These are phyloP conservation scores for Tympanoctomys barrerae DNA, from an alignment of 2,797 vertebrate species.

Conservation along the genomic window DNA sequence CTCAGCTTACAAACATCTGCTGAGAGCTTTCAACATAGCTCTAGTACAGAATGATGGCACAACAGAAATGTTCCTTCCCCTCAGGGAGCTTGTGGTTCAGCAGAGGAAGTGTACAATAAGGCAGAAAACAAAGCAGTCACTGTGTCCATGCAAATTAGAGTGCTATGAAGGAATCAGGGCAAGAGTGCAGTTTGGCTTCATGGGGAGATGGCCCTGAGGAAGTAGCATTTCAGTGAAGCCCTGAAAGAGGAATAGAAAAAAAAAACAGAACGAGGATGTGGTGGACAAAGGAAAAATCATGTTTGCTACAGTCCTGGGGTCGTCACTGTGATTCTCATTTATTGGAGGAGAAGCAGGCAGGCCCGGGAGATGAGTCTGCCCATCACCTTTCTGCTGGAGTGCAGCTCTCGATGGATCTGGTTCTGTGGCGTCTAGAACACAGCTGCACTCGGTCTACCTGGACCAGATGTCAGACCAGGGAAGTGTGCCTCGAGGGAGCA, in stretches of 20 bases:
- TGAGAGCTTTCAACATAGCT: neutral
- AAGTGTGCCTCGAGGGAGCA: neutral
- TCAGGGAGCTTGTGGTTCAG: neutral
- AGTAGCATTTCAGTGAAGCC: neutral
- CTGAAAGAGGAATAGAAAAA: neutral
- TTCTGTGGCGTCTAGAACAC: neutral
- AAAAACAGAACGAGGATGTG: neutral
- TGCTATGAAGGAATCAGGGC: neutral
- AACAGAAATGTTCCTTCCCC: neutral
- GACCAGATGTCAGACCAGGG: neutral
- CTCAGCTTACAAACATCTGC: neutral
- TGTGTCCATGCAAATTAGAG: neutral
- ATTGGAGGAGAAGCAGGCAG: neutral
- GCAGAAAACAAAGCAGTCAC: neutral
- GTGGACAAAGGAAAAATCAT: neutral
- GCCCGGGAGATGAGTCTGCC: neutral
- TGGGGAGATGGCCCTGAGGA: slow-evolving; percentile 1
- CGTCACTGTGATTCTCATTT: neutral
- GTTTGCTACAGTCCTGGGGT: neutral
- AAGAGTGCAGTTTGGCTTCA: neutral
- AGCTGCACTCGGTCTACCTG: neutral
- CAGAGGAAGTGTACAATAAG: neutral
- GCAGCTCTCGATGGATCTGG: neutral
- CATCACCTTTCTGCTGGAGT: neutral
- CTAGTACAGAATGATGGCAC: neutral